phyloP scores from a whole-genome alignment of 2,113 vertebrate species.

The Columbina picui region DNA sequence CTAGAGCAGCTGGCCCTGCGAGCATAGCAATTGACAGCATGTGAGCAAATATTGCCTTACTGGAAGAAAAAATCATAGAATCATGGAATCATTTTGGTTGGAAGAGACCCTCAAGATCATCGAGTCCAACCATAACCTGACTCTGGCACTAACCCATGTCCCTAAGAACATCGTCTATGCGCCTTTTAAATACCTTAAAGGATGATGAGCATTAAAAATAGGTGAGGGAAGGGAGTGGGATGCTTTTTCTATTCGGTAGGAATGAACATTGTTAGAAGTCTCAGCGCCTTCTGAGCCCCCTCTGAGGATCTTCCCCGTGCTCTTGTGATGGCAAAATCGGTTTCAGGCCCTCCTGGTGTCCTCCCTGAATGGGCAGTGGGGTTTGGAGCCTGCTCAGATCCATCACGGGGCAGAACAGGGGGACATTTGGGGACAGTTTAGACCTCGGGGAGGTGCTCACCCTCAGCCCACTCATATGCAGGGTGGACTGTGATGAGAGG shows the following conservation, averaged over 20 bases:
- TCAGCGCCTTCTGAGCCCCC: neutral
- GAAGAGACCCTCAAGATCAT: too few species aligned
- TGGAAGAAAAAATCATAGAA: neutral
- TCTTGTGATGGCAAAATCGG: neutral
- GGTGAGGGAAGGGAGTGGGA: neutral
- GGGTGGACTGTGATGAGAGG: neutral
- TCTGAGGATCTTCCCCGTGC: neutral
- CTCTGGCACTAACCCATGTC: too few species aligned
- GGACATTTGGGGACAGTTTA: neutral
- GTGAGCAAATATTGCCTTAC: neutral
- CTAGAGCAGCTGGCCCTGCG: neutral
- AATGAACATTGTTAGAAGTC: neutral
- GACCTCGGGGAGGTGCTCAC: neutral
- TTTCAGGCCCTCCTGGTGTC: neutral
- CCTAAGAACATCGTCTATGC: too few species aligned
- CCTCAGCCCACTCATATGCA: rapidly evolving
- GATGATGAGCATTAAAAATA: neutral
- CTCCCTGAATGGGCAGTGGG: neutral
- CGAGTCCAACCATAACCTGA: too few species aligned
- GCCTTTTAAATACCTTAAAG: too few species aligned
- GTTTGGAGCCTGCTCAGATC: neutral
- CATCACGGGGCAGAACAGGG: neutral
- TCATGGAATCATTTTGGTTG: too few species aligned
- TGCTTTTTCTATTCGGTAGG: neutral
- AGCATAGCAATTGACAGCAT: neutral